Conservation (phyloP, 2,797 vertebrate species). For the Champsocephalus gunnari region DNA sequence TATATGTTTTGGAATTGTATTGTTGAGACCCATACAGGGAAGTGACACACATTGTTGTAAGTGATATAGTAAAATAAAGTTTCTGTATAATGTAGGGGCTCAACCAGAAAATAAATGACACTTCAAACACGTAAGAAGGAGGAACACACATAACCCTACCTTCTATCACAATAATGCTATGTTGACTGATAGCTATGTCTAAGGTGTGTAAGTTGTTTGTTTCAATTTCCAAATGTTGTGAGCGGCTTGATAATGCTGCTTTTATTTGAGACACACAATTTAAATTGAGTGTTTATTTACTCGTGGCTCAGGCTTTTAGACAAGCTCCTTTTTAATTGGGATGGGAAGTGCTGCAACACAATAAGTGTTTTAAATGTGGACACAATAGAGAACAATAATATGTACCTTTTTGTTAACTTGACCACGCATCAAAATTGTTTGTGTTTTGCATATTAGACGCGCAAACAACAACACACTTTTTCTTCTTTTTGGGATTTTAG, state of each 20-base stretch:
- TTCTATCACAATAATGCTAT: neutral
- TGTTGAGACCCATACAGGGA: neutral
- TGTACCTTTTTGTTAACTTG: neutral
- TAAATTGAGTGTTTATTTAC: neutral
- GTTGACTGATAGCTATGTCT: neutral
- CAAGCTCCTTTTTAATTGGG: neutral
- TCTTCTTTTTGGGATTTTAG: neutral
- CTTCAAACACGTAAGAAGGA: neutral
- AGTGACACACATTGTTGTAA: neutral
- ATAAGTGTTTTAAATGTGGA: neutral
- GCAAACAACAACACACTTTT: neutral
- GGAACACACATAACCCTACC: neutral
- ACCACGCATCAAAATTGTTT: neutral
- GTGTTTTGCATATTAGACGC: neutral
- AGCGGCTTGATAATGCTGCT: neutral
- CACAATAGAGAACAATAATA: neutral
- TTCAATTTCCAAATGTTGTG: conserved; percentile 11
- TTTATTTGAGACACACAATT: neutral
- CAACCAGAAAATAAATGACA: neutral
- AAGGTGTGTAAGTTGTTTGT: neutral
- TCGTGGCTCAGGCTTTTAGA: neutral
- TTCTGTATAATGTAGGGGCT: conserved; percentile 10
- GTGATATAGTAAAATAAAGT: neutral
- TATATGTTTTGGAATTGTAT: neutral
- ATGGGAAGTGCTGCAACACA: conserved; percentile 5